phyloP scores from a whole-genome alignment of 1,140 invertebrate genomes.

The Antheraea pernyi region DNA sequence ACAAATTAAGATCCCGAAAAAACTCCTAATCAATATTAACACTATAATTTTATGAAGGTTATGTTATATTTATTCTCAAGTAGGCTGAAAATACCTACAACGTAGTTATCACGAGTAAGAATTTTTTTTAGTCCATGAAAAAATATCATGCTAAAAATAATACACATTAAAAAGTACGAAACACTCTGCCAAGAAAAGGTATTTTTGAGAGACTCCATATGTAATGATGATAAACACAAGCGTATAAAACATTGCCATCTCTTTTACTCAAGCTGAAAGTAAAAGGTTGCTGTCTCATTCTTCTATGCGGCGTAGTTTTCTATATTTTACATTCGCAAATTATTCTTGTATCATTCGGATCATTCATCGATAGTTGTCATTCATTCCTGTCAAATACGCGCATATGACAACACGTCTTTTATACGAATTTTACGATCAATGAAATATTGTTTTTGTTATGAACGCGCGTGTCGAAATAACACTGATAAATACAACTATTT shows the following conservation, averaged over 20 bases:
- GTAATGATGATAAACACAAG: too few species aligned
- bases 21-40: too few species aligned
- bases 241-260: not conserved
- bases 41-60: too few species aligned
- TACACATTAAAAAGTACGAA: not conserved
- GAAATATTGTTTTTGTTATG: slow-evolving; percentile 69
- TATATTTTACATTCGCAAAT: not conserved
- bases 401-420: slow-evolving; percentile 40
- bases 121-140: too few species aligned
- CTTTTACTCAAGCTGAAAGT: not conserved
- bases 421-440: slow-evolving; percentile 45
- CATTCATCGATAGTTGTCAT: slow-evolving; percentile 15
- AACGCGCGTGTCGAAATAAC: slow-evolving; percentile 31
- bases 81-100: too few species aligned
- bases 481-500: slow-evolving; percentile 28
- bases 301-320: not conserved
- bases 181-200: not conserved
- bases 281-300: not conserved
- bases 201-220: not conserved
- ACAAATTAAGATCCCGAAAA: too few species aligned
- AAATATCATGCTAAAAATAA: not conserved
- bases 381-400: slow-evolving; percentile 62
- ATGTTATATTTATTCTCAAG: too few species aligned
- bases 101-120: too few species aligned
- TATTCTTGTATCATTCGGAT: not conserved